Conservation (phyloP, 2,797 vertebrate genomes). For the Molossus molossus region DNA sequence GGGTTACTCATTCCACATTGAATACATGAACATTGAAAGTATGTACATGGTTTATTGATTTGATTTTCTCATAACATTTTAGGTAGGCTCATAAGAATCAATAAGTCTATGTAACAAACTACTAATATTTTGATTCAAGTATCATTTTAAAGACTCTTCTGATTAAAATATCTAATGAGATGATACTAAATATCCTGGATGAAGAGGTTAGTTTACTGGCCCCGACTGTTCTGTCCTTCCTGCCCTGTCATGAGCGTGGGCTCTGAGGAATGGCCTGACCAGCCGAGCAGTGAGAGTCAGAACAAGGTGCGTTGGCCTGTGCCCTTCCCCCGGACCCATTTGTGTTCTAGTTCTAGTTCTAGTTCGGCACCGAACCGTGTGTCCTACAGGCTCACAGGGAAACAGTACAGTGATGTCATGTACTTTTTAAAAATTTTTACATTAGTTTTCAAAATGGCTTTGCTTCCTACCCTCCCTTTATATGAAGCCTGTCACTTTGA, state of each 20-base stretch:
- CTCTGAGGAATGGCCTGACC: conserved; percentile 74
- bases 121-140: conserved; percentile 63
- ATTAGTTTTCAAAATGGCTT: conserved; percentile 85
- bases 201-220: conserved; percentile 40
- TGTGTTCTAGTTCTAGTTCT: background rate
- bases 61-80: conserved; percentile 18
- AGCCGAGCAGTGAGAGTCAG: background rate
- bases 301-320: too few species aligned
- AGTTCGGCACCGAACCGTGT: background rate
- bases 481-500: conserved; percentile 82
- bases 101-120: background rate
- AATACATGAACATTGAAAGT: background rate
- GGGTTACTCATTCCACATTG: background rate
- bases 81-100: conserved; percentile 18
- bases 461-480: conserved; percentile 74
- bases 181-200: background rate
- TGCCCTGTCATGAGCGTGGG: background rate
- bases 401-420: conserved; percentile 78
- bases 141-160: conserved; percentile 64
- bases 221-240: background rate
- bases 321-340: too few species aligned
- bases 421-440: conserved; percentile 77
- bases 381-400: conserved; percentile 61
- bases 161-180: conserved; percentile 40
- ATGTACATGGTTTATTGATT: background rate